Base-by-base conservation (phyloP, 2,888 invertebrate genomes). In the Adela reaumurella region DNA sequence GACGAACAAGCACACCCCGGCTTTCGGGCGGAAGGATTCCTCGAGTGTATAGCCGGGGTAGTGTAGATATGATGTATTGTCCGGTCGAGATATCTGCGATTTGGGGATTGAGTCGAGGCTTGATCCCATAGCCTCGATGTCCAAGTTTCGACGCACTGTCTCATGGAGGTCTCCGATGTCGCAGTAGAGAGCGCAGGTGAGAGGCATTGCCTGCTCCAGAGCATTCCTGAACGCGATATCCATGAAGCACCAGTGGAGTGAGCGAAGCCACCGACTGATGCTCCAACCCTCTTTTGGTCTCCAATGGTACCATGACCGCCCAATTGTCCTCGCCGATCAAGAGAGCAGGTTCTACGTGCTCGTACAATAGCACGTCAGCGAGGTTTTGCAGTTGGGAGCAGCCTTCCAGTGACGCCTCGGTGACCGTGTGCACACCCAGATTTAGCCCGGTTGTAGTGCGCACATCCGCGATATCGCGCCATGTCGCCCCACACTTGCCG, bases 281-380 rank as follows among this genome's bases (percentile, higher is more conserved):
- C 5, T 5, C 18, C 1, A 3, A 3, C 4, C 53, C 53, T 35
- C 10, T 43, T 17, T 46, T 19, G 3, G 48, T 10, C 35, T 47
- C 20, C 3, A 16, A 1, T 2, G 49, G 24, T 3, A 49, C 19
- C 1, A 53, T 28, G 2, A 48, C 19, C 1, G 48, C 43, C 51
- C 52, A 53, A 20, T 55, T 50, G 41, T 55, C 53, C 41, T 50
- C 51, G 1, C 48, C 49, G 1, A 53, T 50, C 3, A 51, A 20
- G 2, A 52, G 10, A 1, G 24, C 35, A n/a, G 52, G 51, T 17
- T 24, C 18, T 16, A 24, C 50, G 14, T 16, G n/a, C n/a, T 49
- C 44, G 19, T 53, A 52, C 3, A n/a, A n/a, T 4, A 50, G 10
- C 2, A 43, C 16, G 1, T 48, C 19, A n/a, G 17, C 16, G 11